These are phyloP conservation scores for Macrocentrus cingulum DNA, from an alignment of 1,140 invertebrate genomes.

Conservation along the genomic window DNA sequence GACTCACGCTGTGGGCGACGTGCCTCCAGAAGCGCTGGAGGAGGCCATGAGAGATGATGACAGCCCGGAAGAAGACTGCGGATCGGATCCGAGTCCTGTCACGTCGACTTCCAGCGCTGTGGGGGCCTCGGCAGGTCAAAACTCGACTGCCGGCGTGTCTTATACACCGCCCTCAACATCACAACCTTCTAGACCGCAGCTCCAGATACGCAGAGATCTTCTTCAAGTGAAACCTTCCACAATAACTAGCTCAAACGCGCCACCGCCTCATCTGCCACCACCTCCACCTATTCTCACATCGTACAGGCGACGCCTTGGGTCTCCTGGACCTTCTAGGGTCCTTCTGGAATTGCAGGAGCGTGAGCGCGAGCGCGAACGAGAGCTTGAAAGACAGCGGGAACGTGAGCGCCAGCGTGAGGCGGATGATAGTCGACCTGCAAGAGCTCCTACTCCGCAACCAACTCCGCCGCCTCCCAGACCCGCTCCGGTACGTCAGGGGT, in stretches of 20 bases:
- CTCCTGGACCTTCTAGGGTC: conserved; percentile 44
- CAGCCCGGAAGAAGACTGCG: conserved; percentile 55
- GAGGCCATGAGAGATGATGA: conserved; percentile 69
- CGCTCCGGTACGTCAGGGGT: conserved; percentile 51
- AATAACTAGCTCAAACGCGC: conserved; percentile 56
- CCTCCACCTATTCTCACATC: conserved; percentile 54
- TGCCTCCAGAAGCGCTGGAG: conserved; percentile 69
- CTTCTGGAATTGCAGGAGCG: conserved; percentile 7
- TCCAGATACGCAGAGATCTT: conserved; percentile 73
- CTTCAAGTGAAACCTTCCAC: conserved; percentile 62
- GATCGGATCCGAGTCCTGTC: conserved; percentile 43
- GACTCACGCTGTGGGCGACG: conserved; percentile 82
- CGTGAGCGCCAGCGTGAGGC: conserved; percentile 42
- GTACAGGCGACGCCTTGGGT: conserved; percentile 50
- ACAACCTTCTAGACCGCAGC: conserved; percentile 58
- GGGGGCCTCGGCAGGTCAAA: conserved; percentile 34
- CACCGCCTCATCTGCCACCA: conserved; percentile 54
- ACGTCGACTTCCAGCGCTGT: conserved; percentile 31
- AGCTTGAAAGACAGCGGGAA: conserved; percentile 38
- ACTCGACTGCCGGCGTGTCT: too few species aligned
- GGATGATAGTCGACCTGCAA: conserved; percentile 39
- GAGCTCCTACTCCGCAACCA: conserved; percentile 56
- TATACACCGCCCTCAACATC: conserved; percentile 33
- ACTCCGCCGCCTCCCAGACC: conserved; percentile 52
- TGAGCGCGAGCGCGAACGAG: conserved; percentile 29